Evolutionary conservation across 2,888 invertebrate species (phyloP).

Genomic region (Calliopum simillimum): DNA sequence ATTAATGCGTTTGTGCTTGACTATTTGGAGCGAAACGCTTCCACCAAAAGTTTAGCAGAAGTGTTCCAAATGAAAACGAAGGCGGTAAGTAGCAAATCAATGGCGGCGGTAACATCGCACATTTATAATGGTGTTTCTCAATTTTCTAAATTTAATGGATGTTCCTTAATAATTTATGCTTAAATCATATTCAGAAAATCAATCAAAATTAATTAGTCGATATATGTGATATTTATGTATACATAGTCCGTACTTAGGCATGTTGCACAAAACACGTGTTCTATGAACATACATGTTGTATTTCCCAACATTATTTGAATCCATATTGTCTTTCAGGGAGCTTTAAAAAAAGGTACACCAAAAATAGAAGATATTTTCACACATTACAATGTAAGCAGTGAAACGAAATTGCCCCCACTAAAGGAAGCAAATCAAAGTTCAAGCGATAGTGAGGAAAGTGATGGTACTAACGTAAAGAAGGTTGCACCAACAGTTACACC

Average conservation of each 20-base stretch:
- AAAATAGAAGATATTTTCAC: constrained; percentile 73
- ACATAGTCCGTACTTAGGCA: too few species aligned
- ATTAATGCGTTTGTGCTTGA: constrained; percentile 74
- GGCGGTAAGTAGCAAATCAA: constrained; percentile 74
- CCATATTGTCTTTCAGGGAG: constrained; percentile 69
- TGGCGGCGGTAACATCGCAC: neutral
- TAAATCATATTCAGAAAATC: too few species aligned
- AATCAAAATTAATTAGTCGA: too few species aligned
- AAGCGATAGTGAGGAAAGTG: constrained; percentile 61
- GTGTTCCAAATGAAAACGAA: constrained; percentile 79
- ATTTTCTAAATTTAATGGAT: too few species aligned
- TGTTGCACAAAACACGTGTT: too few species aligned
- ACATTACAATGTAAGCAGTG: constrained; percentile 70
- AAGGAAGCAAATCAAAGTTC: constrained; percentile 53
- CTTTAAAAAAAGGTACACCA: constrained; percentile 75
- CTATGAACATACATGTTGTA: too few species aligned
- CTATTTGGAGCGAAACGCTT: constrained; percentile 70
- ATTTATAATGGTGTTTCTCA: too few species aligned
- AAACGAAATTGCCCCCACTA: constrained; percentile 66
- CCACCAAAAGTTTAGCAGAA: constrained; percentile 75
- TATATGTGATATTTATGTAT: too few species aligned
- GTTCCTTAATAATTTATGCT: too few species aligned
- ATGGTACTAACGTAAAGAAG: constrained; percentile 45
- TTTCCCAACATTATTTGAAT: too few species aligned
- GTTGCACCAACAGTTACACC: too few species aligned